phyloP scores from a whole-genome alignment of 2,888 invertebrate genomes.

The Ommatoiulus sabulosus region DNA sequence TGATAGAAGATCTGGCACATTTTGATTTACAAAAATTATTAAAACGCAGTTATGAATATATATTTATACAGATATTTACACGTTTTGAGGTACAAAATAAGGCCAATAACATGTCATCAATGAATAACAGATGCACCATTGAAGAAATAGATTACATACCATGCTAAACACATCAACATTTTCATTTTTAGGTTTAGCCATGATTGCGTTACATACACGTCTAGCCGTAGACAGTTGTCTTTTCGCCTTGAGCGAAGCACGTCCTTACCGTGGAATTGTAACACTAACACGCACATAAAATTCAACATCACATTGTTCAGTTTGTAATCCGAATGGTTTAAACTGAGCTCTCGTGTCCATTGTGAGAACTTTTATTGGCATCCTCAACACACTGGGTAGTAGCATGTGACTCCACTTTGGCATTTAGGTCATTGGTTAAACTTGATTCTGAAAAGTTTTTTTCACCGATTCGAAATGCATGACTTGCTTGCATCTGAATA shows the following conservation, averaged over 20 bases:
- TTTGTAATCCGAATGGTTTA: neutral
- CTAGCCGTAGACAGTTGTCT: too few relatives aligned
- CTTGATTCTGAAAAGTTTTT: neutral
- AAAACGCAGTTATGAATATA: constrained; percentile 44
- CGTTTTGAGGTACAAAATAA: constrained; percentile 54
- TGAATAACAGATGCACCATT: constrained; percentile 28
- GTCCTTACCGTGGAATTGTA: neutral
- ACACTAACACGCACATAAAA: constrained; percentile 28
- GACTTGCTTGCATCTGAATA: constrained; percentile 49
- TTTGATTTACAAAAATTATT: too few relatives aligned
- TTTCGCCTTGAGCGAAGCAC: neutral
- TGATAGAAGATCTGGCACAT: too few relatives aligned
- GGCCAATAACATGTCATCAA: constrained; percentile 53
- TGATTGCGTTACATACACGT: neutral
- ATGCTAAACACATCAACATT: constrained; percentile 26
- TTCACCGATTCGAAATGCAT: constrained; percentile 50
- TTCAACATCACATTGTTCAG: neutral
- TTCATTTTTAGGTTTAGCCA: constrained; percentile 15
- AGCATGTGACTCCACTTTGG: neutral
- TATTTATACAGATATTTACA: constrained; percentile 49
- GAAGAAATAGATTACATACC: constrained; percentile 47
- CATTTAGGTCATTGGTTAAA: neutral
- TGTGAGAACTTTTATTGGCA: neutral
- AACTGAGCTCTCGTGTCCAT: constrained; percentile 27
- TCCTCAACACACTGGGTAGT: neutral